These are phyloP conservation scores for Panopea generosa DNA, from an alignment of 2,888 invertebrate genomes.

Conservation along the genomic window DNA sequence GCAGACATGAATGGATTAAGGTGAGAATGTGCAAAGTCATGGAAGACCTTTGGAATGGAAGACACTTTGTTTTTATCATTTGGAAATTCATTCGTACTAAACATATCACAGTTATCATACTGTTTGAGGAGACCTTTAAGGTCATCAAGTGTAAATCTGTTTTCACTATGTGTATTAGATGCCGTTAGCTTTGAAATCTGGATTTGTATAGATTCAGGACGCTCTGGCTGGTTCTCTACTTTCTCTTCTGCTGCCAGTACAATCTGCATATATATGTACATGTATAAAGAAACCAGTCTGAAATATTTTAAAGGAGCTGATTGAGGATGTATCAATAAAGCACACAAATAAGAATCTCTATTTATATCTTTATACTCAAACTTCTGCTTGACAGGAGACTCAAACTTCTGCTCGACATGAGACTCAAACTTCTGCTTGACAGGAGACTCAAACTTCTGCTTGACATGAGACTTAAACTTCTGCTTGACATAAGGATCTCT, in stretches of 20 bases:
- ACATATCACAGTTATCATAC: constrained; percentile 91
- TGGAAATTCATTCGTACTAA: constrained; percentile 85
- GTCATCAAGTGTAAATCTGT: constrained; percentile 88
- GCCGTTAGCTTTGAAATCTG: constrained; percentile 92
- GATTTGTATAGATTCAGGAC: constrained; percentile 94
- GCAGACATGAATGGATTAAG: constrained; percentile 78
- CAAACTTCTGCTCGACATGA: too few species aligned
- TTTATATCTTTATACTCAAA: too few species aligned
- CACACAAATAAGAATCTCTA: neutral
- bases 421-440: too few species aligned
- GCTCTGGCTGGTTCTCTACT: constrained; percentile 91
- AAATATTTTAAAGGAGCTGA: too few species aligned
- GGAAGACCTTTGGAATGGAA: constrained; percentile 71
- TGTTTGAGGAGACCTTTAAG: constrained; percentile 92
- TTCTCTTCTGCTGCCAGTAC: constrained; percentile 91
- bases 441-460: too few species aligned
- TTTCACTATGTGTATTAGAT: constrained; percentile 89
- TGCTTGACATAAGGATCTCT: too few species aligned
- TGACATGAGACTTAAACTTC: too few species aligned
- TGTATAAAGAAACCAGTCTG: neutral
- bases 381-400: too few species aligned
- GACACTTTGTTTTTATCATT: constrained; percentile 66
- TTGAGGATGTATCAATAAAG: neutral
- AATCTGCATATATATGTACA: constrained; percentile 88
- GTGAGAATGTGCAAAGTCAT: constrained; percentile 68